Conservation (phyloP, 2,797 vertebrate species). For the Anomalospiza imberbis region DNA sequence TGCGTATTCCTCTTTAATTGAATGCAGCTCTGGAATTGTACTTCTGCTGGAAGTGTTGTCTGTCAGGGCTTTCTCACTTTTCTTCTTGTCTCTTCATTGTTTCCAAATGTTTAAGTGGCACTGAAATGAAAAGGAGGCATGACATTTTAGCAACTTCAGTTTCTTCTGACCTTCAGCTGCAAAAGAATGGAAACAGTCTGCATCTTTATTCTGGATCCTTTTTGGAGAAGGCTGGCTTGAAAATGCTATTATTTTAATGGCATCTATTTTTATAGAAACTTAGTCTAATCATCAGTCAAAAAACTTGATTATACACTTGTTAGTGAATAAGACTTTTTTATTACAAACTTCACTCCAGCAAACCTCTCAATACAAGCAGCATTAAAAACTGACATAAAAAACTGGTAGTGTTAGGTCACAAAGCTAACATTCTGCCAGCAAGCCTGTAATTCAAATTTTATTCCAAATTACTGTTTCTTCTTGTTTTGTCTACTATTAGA, state of each 20-base stretch:
- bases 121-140: constrained; percentile 30
- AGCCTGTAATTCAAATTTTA: not conserved
- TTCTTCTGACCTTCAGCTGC: constrained; percentile 19
- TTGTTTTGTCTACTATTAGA: not conserved
- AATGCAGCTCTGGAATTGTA: constrained; percentile 15
- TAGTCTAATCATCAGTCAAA: not conserved
- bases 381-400: not conserved
- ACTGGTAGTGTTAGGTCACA: not conserved
- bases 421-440: not conserved
- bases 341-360: not conserved
- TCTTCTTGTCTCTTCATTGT: constrained; percentile 48
- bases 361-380: not conserved
- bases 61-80: constrained; percentile 35
- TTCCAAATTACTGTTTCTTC: not conserved
- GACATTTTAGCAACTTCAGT: constrained; percentile 15
- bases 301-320: not conserved
- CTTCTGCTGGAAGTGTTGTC: constrained; percentile 9
- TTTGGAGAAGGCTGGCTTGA: not conserved
- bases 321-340: not conserved
- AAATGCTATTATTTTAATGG: not conserved
- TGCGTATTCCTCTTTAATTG: constrained; percentile 13
- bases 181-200: not conserved
- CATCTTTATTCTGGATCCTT: not conserved
- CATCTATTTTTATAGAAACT: not conserved
- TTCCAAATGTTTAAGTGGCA: constrained; percentile 56